A percentile compares a stretch with the other conserved stretches of the same genome.
These are phyloP conservation scores for Euzophera pinguis DNA, from an alignment of 2,888 invertebrate genomes.

Conservation along the genomic window DNA sequence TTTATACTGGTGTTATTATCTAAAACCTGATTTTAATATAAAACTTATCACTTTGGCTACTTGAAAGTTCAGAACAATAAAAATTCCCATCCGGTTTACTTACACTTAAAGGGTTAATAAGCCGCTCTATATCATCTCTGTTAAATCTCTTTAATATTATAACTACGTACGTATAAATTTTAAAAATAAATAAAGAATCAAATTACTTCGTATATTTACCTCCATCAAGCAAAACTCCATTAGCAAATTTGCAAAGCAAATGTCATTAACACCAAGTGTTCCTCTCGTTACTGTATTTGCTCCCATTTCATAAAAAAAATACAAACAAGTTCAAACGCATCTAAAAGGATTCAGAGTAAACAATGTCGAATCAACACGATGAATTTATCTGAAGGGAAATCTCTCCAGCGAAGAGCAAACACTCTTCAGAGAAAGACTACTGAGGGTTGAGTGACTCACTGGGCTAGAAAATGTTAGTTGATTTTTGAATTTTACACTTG, in stretches of 20 bases:
- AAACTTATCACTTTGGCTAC: too few relatives aligned
- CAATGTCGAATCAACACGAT: conserved; percentile 69
- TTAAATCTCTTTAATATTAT: too few relatives aligned
- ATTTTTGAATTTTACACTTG: conserved; percentile 76
- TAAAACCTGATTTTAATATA: too few relatives aligned
- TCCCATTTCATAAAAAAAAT: conserved; percentile 27
- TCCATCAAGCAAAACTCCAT: background rate
- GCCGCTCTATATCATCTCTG: too few relatives aligned
- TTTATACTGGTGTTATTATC: background rate
- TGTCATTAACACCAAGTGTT: background rate
- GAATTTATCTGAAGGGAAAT: conserved; percentile 68
- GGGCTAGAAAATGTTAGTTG: conserved; percentile 76
- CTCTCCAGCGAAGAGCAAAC: conserved; percentile 64
- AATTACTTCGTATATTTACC: background rate
- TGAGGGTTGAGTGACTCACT: conserved; percentile 66
- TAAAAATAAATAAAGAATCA: too few relatives aligned
- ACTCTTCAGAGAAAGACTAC: conserved; percentile 60
- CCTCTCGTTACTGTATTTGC: conserved; percentile 5
- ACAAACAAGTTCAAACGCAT: conserved; percentile 47
- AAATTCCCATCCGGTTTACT: too few relatives aligned
- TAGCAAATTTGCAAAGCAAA: background rate
- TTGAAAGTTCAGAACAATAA: too few relatives aligned
- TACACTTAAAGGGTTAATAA: too few relatives aligned
- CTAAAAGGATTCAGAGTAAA: conserved; percentile 64
- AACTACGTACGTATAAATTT: too few relatives aligned